These are phyloP conservation scores for Mionectes macconnelli DNA, from an alignment of 2,113 vertebrate genomes.

Conservation along the genomic window DNA sequence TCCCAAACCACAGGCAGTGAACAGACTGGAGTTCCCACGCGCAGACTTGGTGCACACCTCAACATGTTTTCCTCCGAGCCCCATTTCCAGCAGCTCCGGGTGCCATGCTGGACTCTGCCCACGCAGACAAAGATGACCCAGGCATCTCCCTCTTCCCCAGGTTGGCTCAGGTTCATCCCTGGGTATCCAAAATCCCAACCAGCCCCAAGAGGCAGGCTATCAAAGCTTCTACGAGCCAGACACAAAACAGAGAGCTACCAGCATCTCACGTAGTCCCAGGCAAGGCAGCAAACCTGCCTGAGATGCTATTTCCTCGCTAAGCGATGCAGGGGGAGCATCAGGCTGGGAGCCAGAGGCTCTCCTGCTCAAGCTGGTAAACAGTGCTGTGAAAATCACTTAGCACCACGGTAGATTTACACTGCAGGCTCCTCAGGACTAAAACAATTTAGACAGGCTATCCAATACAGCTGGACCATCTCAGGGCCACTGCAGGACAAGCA, in stretches of 20 bases:
- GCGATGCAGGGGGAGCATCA: accelerated
- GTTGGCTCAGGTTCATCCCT: background rate
- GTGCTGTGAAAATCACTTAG: background rate
- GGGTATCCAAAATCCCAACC: background rate
- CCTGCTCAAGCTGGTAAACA: background rate
- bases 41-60: background rate
- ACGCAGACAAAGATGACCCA: accelerated
- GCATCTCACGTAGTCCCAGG: background rate
- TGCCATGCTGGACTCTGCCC: background rate
- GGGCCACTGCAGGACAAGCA: background rate
- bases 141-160: background rate
- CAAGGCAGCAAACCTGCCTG: background rate
- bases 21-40: background rate
- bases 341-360: background rate
- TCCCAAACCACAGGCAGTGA: background rate
- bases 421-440: background rate
- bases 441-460: background rate
- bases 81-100: background rate
- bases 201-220: background rate
- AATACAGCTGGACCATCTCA: background rate
- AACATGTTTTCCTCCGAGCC: background rate
- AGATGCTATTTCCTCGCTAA: background rate
- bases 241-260: background rate
- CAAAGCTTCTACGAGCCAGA: background rate
- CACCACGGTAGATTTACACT: background rate